Evolutionary conservation across 2,113 vertebrate genomes (phyloP).

Genomic region (Pongo pygmaeus): DNA sequence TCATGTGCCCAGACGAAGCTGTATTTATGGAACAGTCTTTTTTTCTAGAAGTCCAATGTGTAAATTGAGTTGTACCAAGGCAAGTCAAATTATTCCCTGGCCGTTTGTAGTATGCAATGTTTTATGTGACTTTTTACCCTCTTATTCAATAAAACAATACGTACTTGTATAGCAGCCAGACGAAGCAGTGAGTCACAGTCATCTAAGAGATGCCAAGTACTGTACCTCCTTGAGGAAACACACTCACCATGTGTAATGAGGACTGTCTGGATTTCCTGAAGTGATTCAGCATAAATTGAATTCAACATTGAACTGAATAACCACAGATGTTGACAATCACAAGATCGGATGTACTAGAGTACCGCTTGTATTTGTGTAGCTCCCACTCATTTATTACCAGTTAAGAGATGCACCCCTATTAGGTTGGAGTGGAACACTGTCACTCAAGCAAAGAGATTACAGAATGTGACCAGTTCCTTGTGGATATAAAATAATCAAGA

Average conservation of each 20-base stretch:
- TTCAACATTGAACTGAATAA: slow-evolving; percentile 55
- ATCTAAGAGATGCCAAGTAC: slow-evolving; percentile 78
- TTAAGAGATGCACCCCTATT: slow-evolving; percentile 1
- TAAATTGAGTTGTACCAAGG: slow-evolving; percentile 82
- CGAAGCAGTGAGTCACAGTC: slow-evolving; percentile 79
- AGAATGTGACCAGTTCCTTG: slow-evolving; percentile 31
- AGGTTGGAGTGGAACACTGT: slow-evolving; percentile 2
- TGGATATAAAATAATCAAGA: neutral
- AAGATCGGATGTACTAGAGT: neutral
- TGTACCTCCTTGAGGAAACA: slow-evolving; percentile 80
- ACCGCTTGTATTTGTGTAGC: neutral
- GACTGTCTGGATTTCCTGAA: slow-evolving; percentile 77
- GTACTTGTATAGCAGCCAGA: slow-evolving; percentile 84
- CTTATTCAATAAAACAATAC: slow-evolving; percentile 86
- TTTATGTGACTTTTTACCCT: slow-evolving; percentile 85
- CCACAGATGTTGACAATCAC: slow-evolving; percentile 41
- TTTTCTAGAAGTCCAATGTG: slow-evolving; percentile 72
- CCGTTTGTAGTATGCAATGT: slow-evolving; percentile 80
- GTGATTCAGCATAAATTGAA: slow-evolving; percentile 76
- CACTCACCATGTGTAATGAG: slow-evolving; percentile 80
- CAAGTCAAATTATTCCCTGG: slow-evolving; percentile 80
- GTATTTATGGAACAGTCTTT: slow-evolving; percentile 76
- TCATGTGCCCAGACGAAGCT: slow-evolving; percentile 76
- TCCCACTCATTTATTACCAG: neutral
- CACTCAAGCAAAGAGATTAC: neutral